Percentiles rank a stretch among this genome's conserved stretches.
These are phyloP conservation scores for Andrena trimmerana DNA, from an alignment of 2,888 invertebrate species.

Conservation along the genomic window DNA sequence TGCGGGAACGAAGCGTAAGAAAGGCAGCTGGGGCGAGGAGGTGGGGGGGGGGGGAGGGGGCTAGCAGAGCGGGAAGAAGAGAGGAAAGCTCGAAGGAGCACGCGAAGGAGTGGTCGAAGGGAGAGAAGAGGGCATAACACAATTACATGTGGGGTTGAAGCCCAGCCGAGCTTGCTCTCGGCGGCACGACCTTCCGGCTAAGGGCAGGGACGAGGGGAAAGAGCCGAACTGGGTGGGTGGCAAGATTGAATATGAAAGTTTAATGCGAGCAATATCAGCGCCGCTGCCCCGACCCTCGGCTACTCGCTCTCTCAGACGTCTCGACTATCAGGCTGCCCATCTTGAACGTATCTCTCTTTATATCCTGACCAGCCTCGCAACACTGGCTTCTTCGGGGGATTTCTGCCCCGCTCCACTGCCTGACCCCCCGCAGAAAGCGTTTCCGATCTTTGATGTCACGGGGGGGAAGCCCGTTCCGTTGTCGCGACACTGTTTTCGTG, in stretches of 20 bases:
- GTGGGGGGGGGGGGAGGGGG: constrained; percentile 25
- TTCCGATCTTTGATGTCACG: constrained; percentile 69
- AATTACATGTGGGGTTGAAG: constrained; percentile 82
- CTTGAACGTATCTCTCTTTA: constrained; percentile 73
- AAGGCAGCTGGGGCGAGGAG: constrained; percentile 40
- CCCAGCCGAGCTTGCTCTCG: constrained; percentile 72
- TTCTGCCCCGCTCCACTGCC: constrained; percentile 4
- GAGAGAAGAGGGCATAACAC: constrained; percentile 79
- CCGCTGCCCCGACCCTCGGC: constrained; percentile 76
- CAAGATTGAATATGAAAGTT: constrained; percentile 93
- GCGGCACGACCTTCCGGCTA: constrained; percentile 60
- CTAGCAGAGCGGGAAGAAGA: constrained; percentile 46
- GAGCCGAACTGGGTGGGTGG: constrained; percentile 78
- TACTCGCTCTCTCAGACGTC: constrained; percentile 78
- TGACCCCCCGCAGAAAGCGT: constrained; percentile 45
- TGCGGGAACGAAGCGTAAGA: constrained; percentile 55
- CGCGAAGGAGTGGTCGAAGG: constrained; percentile 39
- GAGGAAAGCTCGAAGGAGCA: constrained; percentile 51
- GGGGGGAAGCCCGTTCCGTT: constrained; percentile 36
- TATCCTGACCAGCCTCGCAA: constrained; percentile 57
- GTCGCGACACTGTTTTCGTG: constrained; percentile 32
- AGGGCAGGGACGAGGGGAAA: constrained; percentile 56
- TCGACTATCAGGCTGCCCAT: constrained; percentile 75
- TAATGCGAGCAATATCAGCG: constrained; percentile 86
- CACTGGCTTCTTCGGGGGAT: constrained; percentile 50